Percentiles rank a stretch among this genome's conserved stretches.
Evolutionary conservation across 2,888 invertebrate genomes (phyloP).

Genomic region (Leptopterna dolabrata): DNA sequence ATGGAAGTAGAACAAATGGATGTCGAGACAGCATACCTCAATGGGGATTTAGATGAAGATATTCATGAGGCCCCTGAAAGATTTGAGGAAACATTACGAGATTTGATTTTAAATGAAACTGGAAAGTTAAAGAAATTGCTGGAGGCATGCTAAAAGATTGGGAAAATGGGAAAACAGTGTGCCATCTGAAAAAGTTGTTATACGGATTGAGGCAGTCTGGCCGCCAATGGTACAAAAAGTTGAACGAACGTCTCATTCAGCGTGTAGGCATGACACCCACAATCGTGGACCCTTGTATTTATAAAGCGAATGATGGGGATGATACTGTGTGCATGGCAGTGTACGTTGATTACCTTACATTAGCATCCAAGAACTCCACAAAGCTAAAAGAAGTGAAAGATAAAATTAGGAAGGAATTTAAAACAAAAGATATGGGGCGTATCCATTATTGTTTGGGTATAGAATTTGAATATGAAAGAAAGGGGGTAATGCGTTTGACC

Average conservation of each 20-base stretch:
- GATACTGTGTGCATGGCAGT: conserved; percentile 54
- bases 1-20: conserved; percentile 4
- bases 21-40: neutral
- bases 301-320: conserved; percentile 25
- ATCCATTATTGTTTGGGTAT: conserved; percentile 57
- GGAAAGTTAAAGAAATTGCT: neutral
- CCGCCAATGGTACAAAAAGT: conserved; percentile 53
- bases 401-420: conserved; percentile 56
- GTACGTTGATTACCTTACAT: conserved; percentile 62
- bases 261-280: conserved; percentile 36
- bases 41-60: neutral
- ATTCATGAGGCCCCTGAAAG: neutral
- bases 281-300: conserved; percentile 55
- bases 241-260: neutral
- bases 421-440: conserved; percentile 59
- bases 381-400: conserved; percentile 54
- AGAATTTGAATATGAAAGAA: conserved; percentile 46
- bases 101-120: neutral
- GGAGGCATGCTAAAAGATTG: neutral
- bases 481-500: conserved; percentile 49
- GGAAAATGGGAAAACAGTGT: conserved; percentile 28
- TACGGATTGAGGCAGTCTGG: conserved; percentile 60
- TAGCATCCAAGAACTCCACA: conserved; percentile 50
- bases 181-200: conserved; percentile 56
- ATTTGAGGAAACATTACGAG: neutral